phyloP scores from a whole-genome alignment of 2,113 vertebrate genomes.

The Muntiacus reevesi region DNA sequence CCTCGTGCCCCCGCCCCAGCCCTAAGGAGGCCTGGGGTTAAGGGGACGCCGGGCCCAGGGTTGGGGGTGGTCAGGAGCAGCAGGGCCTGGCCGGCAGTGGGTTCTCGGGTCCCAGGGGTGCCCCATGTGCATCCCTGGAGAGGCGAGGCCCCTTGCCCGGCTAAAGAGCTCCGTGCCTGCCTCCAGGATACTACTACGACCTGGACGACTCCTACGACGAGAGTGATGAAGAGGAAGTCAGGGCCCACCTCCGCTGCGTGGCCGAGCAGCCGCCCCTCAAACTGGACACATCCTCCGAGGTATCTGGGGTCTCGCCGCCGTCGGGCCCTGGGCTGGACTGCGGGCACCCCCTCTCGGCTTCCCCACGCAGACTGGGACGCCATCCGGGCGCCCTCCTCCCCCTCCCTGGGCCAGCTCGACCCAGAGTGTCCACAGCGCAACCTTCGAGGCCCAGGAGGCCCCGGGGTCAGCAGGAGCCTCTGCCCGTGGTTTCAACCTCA shows the following conservation, averaged over 20 bases:
- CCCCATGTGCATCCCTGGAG: fast-evolving
- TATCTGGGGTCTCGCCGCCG: conserved; percentile 55
- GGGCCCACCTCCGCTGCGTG: conserved; percentile 94
- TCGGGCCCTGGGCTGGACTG: not conserved
- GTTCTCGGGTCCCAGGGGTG: not conserved
- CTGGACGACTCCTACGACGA: conserved; percentile 97
- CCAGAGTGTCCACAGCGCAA: not conserved
- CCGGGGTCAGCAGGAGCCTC: not conserved
- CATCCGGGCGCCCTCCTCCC: not conserved
- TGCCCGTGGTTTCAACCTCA: not conserved
- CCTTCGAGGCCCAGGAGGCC: not conserved
- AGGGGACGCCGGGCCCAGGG: not conserved
- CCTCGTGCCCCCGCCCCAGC: not conserved
- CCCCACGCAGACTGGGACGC: fast-evolving
- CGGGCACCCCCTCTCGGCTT: not conserved
- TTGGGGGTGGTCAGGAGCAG: not conserved
- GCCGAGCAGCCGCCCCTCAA: conserved; percentile 96
- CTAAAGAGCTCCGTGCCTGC: fast-evolving
- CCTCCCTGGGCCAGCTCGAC: fast-evolving
- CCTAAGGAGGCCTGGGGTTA: no score
- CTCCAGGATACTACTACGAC: conserved; percentile 96
- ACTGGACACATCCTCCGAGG: conserved; percentile 94
- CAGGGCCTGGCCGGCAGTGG: not conserved
- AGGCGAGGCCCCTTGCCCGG: not conserved
- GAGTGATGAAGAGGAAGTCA: conserved; percentile 97